These are phyloP conservation scores for Hyles vespertilio DNA, from an alignment of 1,140 invertebrate genomes.

Conservation along the genomic window DNA sequence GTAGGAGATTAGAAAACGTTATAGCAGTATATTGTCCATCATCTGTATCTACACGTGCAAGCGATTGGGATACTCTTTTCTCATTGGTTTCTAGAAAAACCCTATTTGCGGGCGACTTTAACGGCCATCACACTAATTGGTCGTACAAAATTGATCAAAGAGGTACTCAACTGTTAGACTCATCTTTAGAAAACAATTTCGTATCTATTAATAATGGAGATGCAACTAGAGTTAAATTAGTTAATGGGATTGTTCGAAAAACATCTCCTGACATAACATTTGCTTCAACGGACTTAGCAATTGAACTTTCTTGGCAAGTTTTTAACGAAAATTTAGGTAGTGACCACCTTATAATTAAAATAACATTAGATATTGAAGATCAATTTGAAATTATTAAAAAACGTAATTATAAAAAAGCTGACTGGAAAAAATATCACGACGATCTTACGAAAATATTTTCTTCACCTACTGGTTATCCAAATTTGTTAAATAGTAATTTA, in stretches of 20 bases:
- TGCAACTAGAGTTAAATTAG: not conserved
- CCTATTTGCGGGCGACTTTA: conserved; percentile 9
- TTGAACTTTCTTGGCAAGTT: not conserved
- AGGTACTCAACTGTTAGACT: conserved; percentile 4
- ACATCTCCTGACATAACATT: conserved; percentile 8
- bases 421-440: conserved; percentile 14
- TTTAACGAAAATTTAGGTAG: conserved; percentile 10
- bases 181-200: conserved; percentile 5
- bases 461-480: not conserved
- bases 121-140: conserved; percentile 12
- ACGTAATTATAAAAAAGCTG: conserved; percentile 15
- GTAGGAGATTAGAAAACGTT: no score
- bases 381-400: not conserved
- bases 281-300: conserved; percentile 5
- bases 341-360: conserved; percentile 9
- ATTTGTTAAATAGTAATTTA: not conserved
- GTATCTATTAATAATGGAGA: conserved; percentile 4
- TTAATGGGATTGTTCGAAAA: not conserved
- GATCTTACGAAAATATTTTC: conserved; percentile 1
- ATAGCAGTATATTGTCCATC: no score
- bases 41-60: not conserved
- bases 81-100: conserved; percentile 1
- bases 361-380: not conserved
- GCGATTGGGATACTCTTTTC: conserved; percentile 3
- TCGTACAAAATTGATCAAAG: conserved; percentile 7